Evolutionary conservation across 2,797 vertebrate species (phyloP).

Genomic region (Ptychadena robeensis): DNA sequence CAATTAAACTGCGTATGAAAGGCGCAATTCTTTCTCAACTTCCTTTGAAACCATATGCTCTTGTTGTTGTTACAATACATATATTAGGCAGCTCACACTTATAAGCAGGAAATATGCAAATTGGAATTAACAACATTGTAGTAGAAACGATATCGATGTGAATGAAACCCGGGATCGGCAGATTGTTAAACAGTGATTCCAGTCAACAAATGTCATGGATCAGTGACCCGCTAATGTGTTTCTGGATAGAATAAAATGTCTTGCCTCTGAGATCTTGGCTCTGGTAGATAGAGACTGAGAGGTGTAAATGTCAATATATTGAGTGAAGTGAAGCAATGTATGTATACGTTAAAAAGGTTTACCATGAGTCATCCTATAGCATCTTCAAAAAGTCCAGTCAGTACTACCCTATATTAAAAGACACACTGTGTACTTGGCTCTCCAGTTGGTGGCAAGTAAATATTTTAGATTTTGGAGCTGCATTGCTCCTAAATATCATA

Average conservation of each 20-base stretch:
- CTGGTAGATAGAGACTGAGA: neutral
- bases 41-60: constrained; percentile 30
- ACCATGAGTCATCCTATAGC: too few species aligned
- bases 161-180: too few species aligned
- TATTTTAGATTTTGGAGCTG: too few species aligned
- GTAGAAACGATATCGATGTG: neutral
- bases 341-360: too few species aligned
- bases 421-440: too few species aligned
- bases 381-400: too few species aligned
- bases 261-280: neutral
- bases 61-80: constrained; percentile 40
- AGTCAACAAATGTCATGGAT: neutral
- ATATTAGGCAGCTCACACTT: constrained; percentile 16
- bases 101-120: constrained; percentile 23
- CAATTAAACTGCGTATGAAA: constrained; percentile 20
- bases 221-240: neutral
- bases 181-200: too few species aligned
- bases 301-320: neutral
- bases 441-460: too few species aligned
- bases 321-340: too few species aligned
- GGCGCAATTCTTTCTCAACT: constrained; percentile 26
- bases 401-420: too few species aligned
- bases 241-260: neutral
- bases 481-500: too few species aligned
- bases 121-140: neutral